A percentile compares a stretch with the other conserved stretches of the same genome.
Conservation (phyloP, 2,888 invertebrate species). For the Apomyelois bistriatella region DNA sequence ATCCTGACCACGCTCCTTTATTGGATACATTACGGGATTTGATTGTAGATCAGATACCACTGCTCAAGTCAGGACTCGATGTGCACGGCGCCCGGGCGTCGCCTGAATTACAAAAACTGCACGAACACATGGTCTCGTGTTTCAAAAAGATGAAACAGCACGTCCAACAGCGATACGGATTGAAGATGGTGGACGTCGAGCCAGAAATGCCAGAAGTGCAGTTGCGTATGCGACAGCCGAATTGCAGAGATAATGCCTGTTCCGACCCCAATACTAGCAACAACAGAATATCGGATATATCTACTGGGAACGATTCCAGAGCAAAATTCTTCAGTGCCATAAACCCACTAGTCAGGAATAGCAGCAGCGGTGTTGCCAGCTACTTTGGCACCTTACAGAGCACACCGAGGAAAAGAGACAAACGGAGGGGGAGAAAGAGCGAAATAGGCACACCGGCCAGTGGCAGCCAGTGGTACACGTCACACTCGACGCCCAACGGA, state of each 20-base stretch:
- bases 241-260: conserved; percentile 36
- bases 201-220: conserved; percentile 67
- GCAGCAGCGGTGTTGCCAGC: conserved; percentile 49
- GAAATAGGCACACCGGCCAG: conserved; percentile 61
- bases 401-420: conserved; percentile 48
- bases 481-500: conserved; percentile 46
- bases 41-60: conserved; percentile 91
- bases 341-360: conserved; percentile 53
- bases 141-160: conserved; percentile 87
- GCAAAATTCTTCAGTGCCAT: conserved; percentile 53
- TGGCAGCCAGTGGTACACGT: conserved; percentile 81
- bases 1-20: conserved; percentile 84
- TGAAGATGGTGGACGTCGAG: conserved; percentile 82
- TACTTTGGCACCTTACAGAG: conserved; percentile 50
- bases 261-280: conserved; percentile 35
- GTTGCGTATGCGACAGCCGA: conserved; percentile 36
- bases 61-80: conserved; percentile 89
- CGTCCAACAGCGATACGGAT: conserved; percentile 91
- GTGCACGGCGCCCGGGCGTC: conserved; percentile 87
- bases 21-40: conserved; percentile 87
- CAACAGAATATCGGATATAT: conserved; percentile 61
- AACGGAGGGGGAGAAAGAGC: conserved; percentile 60
- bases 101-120: conserved; percentile 85
- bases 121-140: conserved; percentile 88
- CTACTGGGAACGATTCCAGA: conserved; percentile 65